phyloP scores from a whole-genome alignment of 1,140 invertebrate genomes.

The Panagrolaimus sp. region DNA sequence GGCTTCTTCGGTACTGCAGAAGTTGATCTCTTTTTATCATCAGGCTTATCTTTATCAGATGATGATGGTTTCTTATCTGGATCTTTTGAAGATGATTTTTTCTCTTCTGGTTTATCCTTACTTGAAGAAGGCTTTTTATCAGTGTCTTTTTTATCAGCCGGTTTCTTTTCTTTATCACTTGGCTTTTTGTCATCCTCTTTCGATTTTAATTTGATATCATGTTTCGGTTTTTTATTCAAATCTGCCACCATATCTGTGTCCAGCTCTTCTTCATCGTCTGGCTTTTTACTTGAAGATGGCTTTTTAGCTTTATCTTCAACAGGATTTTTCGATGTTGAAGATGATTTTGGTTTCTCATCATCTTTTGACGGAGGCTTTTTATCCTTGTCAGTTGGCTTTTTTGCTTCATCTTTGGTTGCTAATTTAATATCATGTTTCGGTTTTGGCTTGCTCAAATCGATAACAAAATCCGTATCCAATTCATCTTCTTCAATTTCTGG shows the following conservation, averaged over 20 bases:
- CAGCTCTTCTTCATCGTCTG: slow-evolving; percentile 9
- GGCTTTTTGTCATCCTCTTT: slow-evolving; percentile 3
- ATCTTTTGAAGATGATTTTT: too few species aligned
- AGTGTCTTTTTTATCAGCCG: too few species aligned
- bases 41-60: too few species aligned
- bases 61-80: too few species aligned
- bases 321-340: background rate
- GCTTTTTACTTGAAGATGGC: background rate
- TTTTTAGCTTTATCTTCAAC: slow-evolving; percentile 3
- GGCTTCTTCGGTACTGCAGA: too few species aligned
- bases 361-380: background rate
- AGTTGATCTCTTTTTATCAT: too few species aligned
- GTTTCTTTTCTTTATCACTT: background rate
- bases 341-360: background rate
- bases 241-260: background rate
- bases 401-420: background rate
- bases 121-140: background rate
- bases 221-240: background rate
- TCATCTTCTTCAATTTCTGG: background rate
- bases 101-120: too few species aligned
- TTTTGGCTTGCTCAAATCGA: background rate
- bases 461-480: slow-evolving; percentile 3
- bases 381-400: background rate
- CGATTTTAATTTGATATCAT: background rate
- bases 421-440: slow-evolving; percentile 4